phyloP scores from a whole-genome alignment of 2,888 invertebrate species.

The Melanostoma mellinum region DNA sequence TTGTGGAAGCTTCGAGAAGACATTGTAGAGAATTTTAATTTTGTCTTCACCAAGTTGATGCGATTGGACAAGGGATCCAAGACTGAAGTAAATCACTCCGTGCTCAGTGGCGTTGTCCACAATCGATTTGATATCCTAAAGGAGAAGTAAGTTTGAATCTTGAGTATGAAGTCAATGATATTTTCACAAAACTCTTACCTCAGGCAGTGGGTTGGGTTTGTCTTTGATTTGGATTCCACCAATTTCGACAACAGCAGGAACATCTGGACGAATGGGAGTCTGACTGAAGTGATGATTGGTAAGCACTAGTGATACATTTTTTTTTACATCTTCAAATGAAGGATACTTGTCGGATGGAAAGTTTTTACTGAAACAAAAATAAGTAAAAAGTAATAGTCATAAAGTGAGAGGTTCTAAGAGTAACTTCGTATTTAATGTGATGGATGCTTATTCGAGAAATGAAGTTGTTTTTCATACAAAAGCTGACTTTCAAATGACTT shows the following conservation, averaged over 20 bases:
- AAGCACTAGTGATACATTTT: conserved; percentile 76
- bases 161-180: not conserved
- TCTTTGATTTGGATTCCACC: conserved; percentile 78
- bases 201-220: conserved; percentile 75
- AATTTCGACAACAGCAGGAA: conserved; percentile 77
- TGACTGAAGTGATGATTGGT: conserved; percentile 76
- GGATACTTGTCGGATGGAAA: conserved; percentile 77
- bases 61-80: conserved; percentile 79
- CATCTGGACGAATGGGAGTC: conserved; percentile 76
- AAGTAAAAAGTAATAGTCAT: too few species aligned
- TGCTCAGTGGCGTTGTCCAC: conserved; percentile 78
- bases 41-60: conserved; percentile 78
- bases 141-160: not conserved
- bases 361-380: conserved; percentile 67
- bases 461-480: too few species aligned
- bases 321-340: conserved; percentile 74
- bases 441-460: too few species aligned
- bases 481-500: too few species aligned
- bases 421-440: too few species aligned
- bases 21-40: conserved; percentile 83
- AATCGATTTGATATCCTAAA: conserved; percentile 75
- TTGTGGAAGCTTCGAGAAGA: conserved; percentile 84
- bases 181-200: conserved; percentile 60
- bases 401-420: too few species aligned
- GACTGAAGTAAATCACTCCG: conserved; percentile 79